A percentile compares a stretch with the other conserved stretches of the same genome.
These are phyloP conservation scores for Platycercus adscitus DNA, from an alignment of 2,113 vertebrate species.

Conservation along the genomic window DNA sequence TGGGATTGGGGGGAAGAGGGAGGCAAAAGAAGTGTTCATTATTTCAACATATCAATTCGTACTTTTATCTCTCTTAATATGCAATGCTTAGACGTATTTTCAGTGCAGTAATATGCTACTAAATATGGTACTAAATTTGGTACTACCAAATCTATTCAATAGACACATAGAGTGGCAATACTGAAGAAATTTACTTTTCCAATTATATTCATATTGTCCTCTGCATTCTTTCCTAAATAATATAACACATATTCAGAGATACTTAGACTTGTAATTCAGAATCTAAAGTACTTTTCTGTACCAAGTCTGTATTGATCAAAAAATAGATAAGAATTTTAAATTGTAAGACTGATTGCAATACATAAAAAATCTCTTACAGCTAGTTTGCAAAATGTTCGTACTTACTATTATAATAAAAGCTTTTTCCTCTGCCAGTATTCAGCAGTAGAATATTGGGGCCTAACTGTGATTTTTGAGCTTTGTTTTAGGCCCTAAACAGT, in stretches of 20 bases:
- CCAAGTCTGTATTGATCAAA: background rate
- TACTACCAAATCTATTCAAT: background rate
- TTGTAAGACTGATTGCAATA: background rate
- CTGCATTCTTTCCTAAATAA: background rate
- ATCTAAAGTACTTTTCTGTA: background rate
- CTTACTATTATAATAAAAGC: background rate
- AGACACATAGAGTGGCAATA: background rate
- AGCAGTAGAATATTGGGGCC: background rate
- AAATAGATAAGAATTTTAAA: background rate
- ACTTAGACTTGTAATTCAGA: background rate
- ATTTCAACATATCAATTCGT: background rate
- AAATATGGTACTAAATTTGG: background rate
- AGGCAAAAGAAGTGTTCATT: background rate
- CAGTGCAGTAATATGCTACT: background rate
- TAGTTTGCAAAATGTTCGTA: background rate
- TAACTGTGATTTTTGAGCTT: background rate
- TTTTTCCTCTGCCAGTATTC: background rate
- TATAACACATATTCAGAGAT: background rate
- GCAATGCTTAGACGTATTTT: background rate
- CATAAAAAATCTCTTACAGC: background rate
- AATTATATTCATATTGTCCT: background rate
- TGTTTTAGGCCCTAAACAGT: background rate
- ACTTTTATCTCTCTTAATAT: background rate
- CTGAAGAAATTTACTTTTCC: background rate
- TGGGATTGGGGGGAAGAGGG: no score